A percentile compares a stretch with the other conserved stretches of the same genome.
Evolutionary conservation across 2,888 invertebrate species (phyloP).

Genomic region (Himalopsyche kuldschensis): DNA sequence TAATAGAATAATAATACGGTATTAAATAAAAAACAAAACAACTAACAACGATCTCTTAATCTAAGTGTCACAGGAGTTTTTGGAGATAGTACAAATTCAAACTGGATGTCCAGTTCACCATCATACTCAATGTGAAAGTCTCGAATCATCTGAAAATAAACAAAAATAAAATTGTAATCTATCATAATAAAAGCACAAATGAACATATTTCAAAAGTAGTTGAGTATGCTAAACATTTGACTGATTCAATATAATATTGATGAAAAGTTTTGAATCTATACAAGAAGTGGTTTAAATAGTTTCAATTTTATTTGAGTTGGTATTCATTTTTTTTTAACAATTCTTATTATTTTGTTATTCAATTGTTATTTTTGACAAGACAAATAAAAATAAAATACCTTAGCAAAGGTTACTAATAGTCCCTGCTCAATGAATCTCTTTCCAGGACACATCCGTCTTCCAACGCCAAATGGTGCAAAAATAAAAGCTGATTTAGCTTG

Average conservation of each 20-base stretch:
- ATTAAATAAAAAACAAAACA: background rate
- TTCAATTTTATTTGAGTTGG: too few relatives aligned
- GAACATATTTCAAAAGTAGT: too few relatives aligned
- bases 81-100: conserved; percentile 80
- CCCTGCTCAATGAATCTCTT: conserved; percentile 82
- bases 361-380: too few relatives aligned
- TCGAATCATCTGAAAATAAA: conserved; percentile 62
- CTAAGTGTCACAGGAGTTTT: conserved; percentile 71
- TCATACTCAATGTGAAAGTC: conserved; percentile 71
- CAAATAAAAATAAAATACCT: conserved; percentile 55
- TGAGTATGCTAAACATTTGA: too few relatives aligned
- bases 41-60: conserved; percentile 60
- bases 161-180: background rate
- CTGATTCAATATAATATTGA: background rate
- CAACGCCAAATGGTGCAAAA: conserved; percentile 79
- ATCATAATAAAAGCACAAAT: too few relatives aligned
- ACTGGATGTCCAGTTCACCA: conserved; percentile 72
- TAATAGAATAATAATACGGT: conserved; percentile 4
- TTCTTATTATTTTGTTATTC: background rate
- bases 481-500: conserved; percentile 52
- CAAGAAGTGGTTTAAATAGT: too few relatives aligned
- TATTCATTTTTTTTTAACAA: background rate
- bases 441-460: conserved; percentile 81
- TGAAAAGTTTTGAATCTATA: too few relatives aligned
- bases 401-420: conserved; percentile 71